A percentile compares a stretch with the other conserved stretches of the same genome.
Evolutionary conservation across 35 echinoderm and acorn worm species (phyloP).

Genomic region (Ptychodera flava): DNA sequence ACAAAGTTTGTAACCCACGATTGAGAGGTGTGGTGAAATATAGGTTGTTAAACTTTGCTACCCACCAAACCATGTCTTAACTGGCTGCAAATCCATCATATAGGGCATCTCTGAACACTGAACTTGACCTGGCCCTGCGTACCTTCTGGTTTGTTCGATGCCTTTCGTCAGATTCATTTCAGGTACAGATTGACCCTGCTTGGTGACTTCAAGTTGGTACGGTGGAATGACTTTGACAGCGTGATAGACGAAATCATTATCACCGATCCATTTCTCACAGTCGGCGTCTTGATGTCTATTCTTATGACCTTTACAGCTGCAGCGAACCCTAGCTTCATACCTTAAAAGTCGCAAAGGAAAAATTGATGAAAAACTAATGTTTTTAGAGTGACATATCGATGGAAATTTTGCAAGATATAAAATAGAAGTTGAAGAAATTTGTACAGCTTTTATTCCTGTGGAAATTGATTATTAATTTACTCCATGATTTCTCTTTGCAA

Average conservation of each 20-base stretch:
- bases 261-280: neutral
- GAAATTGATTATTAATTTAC: too few relatives aligned
- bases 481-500: too few relatives aligned
- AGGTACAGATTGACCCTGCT: too few relatives aligned
- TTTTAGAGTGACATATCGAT: too few relatives aligned
- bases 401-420: too few relatives aligned
- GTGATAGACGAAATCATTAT: neutral
- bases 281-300: neutral
- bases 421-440: too few relatives aligned
- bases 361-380: too few relatives aligned
- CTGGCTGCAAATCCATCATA: neutral
- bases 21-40: neutral
- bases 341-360: too few relatives aligned
- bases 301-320: neutral
- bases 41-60: neutral
- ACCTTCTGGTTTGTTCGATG: neutral
- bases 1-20: too few relatives aligned
- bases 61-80: neutral
- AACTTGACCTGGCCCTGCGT: neutral
- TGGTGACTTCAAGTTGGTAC: neutral
- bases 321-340: neutral
- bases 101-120: neutral
- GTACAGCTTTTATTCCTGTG: too few relatives aligned
- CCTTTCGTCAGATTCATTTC: neutral
- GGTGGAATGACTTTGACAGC: neutral